Evolutionary conservation across 1,140 invertebrate species (phyloP).

Genomic region (Lerema accius): DNA sequence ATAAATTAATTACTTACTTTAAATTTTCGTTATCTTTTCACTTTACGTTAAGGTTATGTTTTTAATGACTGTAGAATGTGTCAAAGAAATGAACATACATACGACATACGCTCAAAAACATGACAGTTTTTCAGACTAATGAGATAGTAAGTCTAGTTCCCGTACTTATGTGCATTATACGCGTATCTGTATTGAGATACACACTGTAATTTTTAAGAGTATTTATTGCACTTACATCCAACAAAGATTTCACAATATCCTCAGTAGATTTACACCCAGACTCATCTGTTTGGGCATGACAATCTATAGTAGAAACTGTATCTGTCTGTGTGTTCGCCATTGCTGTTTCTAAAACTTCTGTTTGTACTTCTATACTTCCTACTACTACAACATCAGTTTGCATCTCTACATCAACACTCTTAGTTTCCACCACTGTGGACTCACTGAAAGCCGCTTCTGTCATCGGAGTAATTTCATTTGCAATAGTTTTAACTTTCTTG

Average conservation of each 20-base stretch:
- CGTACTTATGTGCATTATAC: too few species aligned
- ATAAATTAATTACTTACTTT: too few species aligned
- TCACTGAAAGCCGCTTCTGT: slow-evolving; percentile 34
- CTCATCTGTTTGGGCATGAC: slow-evolving; percentile 55
- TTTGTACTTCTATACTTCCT: slow-evolving; percentile 51
- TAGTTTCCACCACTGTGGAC: slow-evolving; percentile 5
- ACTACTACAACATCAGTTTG: slow-evolving; percentile 40
- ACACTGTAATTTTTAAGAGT: too few species aligned
- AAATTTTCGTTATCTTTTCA: too few species aligned
- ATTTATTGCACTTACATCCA: slow-evolving; percentile 65
- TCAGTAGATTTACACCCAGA: slow-evolving; percentile 54
- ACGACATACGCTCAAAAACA: too few species aligned
- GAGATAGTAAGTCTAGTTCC: too few species aligned
- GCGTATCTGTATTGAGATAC: too few species aligned
- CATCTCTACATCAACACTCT: slow-evolving; percentile 37
- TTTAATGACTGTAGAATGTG: too few species aligned
- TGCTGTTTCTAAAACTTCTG: slow-evolving; percentile 33
- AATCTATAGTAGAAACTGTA: slow-evolving; percentile 28
- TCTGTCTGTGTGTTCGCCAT: slow-evolving; percentile 53
- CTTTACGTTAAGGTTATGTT: too few species aligned
- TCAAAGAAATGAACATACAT: too few species aligned
- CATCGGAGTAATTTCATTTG: slow-evolving; percentile 31
- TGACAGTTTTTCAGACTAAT: too few species aligned
- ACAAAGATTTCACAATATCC: slow-evolving; percentile 51
- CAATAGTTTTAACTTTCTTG: slow-evolving; percentile 38